Conservation (phyloP, 2,113 vertebrate genomes). For the Salvator merianae region DNA sequence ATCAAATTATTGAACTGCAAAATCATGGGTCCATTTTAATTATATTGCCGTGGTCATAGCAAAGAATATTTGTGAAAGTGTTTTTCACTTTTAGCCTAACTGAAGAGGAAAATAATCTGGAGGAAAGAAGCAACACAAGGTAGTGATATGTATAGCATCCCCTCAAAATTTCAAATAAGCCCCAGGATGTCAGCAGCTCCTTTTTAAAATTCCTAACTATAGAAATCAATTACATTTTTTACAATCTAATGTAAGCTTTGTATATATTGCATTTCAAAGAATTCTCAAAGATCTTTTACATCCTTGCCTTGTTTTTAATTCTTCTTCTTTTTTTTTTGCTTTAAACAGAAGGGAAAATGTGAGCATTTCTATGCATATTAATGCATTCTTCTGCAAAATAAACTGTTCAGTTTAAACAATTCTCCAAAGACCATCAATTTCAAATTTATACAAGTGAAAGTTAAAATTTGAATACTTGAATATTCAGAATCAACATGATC, state of each 20-base stretch:
- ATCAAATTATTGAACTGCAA: too few species aligned
- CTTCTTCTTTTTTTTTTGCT: not conserved
- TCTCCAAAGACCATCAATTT: slow-evolving; percentile 22
- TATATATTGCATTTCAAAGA: not conserved
- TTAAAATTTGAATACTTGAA: not conserved
- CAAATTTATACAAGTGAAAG: slow-evolving; percentile 12
- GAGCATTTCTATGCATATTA: slow-evolving; percentile 23
- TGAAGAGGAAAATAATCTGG: too few species aligned
- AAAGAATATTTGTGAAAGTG: too few species aligned
- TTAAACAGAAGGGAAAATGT: not conserved
- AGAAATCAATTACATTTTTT: not conserved
- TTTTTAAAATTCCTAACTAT: not conserved
- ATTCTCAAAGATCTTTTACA: not conserved
- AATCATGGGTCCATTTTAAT: too few species aligned
- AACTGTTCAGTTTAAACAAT: slow-evolving; percentile 7
- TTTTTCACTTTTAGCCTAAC: too few species aligned
- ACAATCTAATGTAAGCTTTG: not conserved
- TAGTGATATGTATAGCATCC: too few species aligned
- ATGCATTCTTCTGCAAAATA: slow-evolving; percentile 22
- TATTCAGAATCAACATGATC: slow-evolving; percentile 12
- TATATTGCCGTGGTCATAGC: too few species aligned
- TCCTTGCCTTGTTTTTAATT: slow-evolving; percentile 1
- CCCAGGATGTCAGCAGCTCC: too few species aligned
- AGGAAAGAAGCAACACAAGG: too few species aligned
- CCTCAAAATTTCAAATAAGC: too few species aligned